Evolutionary conservation across 2,888 invertebrate species (phyloP), one percentile per base, ranked within the genome.

Genomic region (Ryuthela nishihirai): DNA sequence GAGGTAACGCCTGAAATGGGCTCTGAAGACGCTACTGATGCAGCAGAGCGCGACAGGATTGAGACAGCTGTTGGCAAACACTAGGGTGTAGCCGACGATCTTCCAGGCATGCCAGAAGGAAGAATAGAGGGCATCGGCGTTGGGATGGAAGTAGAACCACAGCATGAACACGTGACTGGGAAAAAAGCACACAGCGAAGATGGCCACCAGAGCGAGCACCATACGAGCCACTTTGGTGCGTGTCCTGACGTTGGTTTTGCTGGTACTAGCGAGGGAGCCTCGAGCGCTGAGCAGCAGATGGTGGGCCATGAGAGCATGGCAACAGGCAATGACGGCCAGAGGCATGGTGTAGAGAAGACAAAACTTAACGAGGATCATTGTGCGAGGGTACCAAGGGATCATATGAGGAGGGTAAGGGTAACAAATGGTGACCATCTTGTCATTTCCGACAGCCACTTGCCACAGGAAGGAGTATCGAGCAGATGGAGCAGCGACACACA

Each of bases 21-120:
- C 23, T 2, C 54, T 32, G 34, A 54, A 54, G 7, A 54, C 48
- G 6, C 36, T 53, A n/a, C 41, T 41, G 12, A 45, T 49, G 5
- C 41, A 36, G 40, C 38, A 60, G 10, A 60, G 38, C 2, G 38
- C 39, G 9, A 60, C 43, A 0, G 94, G 93, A 76, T 93, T 94
- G 67, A 91, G 87, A 73, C 93, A 93, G 68, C 91, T 91, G 77
- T 90, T 92, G 65, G 90, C 81, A 76, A 90, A 91, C 69, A 86
- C 83, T 53, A 93, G 78, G 71, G 88, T 88, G 74, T 89, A 90
- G 18, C 87, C 88, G 36, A 85, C 75, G 69, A 90, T 88, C 67
- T 89, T 80, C 59, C 88, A 77, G 18, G 81, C 81, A 71, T 89
- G 84, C 80, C 87, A 89, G 76, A 82, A 85, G 18, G 82, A 81